Percentiles rank a stretch among this genome's conserved stretches.
Evolutionary conservation across 2,797 vertebrate genomes (phyloP).

Genomic region (Denticeps clupeoides): DNA sequence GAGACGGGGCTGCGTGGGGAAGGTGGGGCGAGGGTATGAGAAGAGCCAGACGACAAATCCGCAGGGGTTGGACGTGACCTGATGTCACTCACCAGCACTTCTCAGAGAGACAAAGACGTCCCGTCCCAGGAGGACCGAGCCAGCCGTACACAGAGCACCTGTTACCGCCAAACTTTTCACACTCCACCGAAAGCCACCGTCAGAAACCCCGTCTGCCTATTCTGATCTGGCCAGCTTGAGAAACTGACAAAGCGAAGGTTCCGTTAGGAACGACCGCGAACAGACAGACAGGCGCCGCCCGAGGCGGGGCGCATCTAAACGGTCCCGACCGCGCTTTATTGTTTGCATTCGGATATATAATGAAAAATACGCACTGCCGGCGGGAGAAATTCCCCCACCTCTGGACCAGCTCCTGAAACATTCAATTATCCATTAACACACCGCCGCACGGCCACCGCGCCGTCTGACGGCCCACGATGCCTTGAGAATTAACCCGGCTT

Average conservation of each 20-base stretch:
- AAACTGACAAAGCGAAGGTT: too few relatives aligned
- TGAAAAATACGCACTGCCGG: too few relatives aligned
- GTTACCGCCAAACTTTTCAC: conserved; percentile 16
- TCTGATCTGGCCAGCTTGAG: too few relatives aligned
- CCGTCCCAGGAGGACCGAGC: conserved; percentile 18
- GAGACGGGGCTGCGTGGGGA: not conserved
- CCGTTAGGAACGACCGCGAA: too few relatives aligned
- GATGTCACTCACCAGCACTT: conserved; percentile 44
- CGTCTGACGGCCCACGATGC: conserved; percentile 27
- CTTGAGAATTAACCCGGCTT: conserved; percentile 37
- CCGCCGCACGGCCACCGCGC: conserved; percentile 34
- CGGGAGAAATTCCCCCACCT: not conserved
- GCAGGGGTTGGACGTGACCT: conserved; percentile 38
- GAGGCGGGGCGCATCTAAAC: too few relatives aligned
- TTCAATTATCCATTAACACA: conserved; percentile 49
- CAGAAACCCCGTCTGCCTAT: too few relatives aligned
- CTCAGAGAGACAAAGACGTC: conserved; percentile 10
- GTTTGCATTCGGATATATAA: too few relatives aligned
- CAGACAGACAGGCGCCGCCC: too few relatives aligned
- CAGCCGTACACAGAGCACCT: conserved; percentile 22
- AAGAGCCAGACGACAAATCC: conserved; percentile 32
- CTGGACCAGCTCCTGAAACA: conserved; percentile 30
- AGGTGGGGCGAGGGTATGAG: conserved; percentile 3
- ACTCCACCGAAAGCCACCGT: too few relatives aligned
- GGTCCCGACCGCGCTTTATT: too few relatives aligned